These are phyloP conservation scores for Periphyllus acericola DNA, from an alignment of 2,888 invertebrate genomes.

Conservation along the genomic window DNA sequence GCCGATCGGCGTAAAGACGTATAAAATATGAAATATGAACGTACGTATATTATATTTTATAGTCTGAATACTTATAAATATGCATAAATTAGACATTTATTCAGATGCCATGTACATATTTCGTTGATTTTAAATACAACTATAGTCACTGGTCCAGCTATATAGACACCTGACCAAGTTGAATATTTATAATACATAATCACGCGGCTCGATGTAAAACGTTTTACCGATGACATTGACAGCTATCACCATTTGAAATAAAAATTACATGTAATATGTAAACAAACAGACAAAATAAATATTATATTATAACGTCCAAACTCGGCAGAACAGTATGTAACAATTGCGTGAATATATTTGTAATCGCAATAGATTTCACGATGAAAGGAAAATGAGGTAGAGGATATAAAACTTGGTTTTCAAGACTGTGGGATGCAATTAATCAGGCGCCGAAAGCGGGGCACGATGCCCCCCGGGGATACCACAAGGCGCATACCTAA, in stretches of 20 bases:
- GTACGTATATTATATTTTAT: no score
- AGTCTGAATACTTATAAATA: no score
- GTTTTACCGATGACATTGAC: no score
- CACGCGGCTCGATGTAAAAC: no score
- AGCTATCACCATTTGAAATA: background rate
- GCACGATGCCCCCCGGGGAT: constrained; percentile 45
- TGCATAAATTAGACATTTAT: no score
- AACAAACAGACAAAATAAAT: constrained; percentile 6
- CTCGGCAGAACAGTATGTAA: background rate
- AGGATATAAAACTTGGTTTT: constrained; percentile 42
- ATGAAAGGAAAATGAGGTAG: background rate
- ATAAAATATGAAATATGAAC: no score
- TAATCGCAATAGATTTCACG: constrained; percentile 42
- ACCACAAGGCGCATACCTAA: constrained; percentile 57
- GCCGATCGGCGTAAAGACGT: no score
- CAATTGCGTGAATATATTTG: constrained; percentile 34
- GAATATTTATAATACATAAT: no score
- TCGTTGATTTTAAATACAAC: no score
- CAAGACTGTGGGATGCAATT: constrained; percentile 39
- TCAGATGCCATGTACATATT: no score
- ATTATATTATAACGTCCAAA: background rate
- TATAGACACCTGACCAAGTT: no score
- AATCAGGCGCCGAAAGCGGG: constrained; percentile 58
- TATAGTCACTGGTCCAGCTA: no score
- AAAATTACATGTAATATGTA: background rate